Conservation (phyloP, 2,113 vertebrate species). For the Synchiropus splendidus region DNA sequence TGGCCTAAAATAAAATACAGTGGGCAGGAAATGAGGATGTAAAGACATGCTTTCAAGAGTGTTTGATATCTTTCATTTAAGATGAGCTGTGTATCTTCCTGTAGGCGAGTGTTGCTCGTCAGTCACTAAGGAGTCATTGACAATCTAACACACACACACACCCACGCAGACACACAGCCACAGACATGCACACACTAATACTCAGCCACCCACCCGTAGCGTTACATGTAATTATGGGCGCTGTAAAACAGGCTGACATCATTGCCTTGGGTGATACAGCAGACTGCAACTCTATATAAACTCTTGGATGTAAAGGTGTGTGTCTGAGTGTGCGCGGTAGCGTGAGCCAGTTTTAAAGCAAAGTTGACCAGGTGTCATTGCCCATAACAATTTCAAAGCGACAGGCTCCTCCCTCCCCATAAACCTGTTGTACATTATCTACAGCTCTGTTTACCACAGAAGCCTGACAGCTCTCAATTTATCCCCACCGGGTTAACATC, state of each 20-base stretch:
- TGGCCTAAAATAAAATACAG: too few relatives aligned
- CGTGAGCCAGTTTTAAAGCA: not conserved
- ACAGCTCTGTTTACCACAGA: too few relatives aligned
- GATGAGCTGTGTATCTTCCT: too few relatives aligned
- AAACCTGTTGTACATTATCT: too few relatives aligned
- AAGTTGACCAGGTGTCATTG: constrained; percentile 23
- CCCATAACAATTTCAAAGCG: constrained; percentile 3
- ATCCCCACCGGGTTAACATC: too few relatives aligned
- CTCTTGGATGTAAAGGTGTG: constrained; percentile 7
- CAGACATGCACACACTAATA: constrained; percentile 15
- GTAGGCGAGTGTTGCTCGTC: not conserved
- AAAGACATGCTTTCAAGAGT: too few relatives aligned
- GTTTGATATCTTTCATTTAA: too few relatives aligned
- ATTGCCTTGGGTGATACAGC: constrained; percentile 34
- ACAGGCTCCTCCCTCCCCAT: not conserved
- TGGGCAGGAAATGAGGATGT: too few relatives aligned
- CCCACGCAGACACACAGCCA: constrained; percentile 8
- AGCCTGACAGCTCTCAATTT: too few relatives aligned
- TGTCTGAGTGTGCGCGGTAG: constrained; percentile 9
- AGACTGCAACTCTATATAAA: constrained; percentile 15
- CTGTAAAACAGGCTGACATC: constrained; percentile 57
- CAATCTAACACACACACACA: not conserved
- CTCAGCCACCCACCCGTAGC: constrained; percentile 32
- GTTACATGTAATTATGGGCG: constrained; percentile 48
- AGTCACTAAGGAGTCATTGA: not conserved